Conservation (phyloP, 2,888 invertebrate genomes). For the Leptinotarsa rubiginosa region DNA sequence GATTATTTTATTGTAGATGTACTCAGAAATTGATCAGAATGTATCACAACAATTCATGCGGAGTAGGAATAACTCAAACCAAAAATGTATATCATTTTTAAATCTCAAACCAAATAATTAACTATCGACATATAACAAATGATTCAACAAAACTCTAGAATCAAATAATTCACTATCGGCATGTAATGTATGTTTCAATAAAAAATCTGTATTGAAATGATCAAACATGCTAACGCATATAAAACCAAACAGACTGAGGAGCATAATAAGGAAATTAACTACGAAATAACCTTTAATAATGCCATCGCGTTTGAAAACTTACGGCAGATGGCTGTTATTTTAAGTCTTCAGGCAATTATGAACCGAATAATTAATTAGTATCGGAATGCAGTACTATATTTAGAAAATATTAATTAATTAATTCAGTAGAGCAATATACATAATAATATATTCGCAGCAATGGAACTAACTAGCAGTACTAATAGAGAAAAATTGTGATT, state of each 20-base stretch:
- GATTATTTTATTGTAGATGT: too few species aligned
- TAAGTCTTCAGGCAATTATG: constrained; percentile 21
- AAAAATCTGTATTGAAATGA: background rate
- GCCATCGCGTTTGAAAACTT: background rate
- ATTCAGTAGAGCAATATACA: constrained; percentile 26
- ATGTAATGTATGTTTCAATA: background rate
- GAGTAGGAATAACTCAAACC: too few species aligned
- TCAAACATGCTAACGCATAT: background rate
- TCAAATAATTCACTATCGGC: too few species aligned
- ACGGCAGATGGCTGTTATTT: constrained; percentile 21
- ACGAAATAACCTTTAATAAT: background rate
- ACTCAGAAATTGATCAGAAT: too few species aligned
- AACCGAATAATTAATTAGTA: constrained; percentile 28
- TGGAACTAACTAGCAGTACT: constrained; percentile 25
- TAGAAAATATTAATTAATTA: constrained; percentile 29
- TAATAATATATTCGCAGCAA: constrained; percentile 23
- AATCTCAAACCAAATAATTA: too few species aligned
- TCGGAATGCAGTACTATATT: constrained; percentile 18
- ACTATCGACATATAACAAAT: background rate
- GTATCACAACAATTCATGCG: too few species aligned
- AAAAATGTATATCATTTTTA: too few species aligned
- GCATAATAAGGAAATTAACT: constrained; percentile 3
- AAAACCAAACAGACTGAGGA: background rate
- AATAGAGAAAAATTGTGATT: constrained; percentile 29
- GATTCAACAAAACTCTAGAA: too few species aligned